Percentiles rank a stretch among this genome's conserved stretches.
Conservation (phyloP, 2,797 vertebrate genomes). For the Syncerus caffer region DNA sequence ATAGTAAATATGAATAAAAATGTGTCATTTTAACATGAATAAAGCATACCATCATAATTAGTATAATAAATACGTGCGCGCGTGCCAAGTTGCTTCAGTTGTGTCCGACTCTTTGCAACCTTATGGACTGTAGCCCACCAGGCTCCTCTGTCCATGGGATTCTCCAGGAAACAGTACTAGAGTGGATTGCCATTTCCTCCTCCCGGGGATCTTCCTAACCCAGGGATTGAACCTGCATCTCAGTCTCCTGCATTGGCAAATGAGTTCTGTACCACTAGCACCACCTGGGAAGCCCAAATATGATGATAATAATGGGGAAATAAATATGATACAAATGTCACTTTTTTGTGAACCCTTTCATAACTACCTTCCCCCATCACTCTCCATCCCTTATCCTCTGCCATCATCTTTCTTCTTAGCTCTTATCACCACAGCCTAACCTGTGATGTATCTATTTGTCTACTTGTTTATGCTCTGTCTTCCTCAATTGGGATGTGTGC, state of each 20-base stretch:
- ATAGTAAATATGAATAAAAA: not conserved
- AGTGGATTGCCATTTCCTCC: not conserved
- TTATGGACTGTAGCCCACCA: not conserved
- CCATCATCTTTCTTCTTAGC: not conserved
- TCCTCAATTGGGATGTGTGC: not conserved
- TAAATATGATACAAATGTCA: not conserved
- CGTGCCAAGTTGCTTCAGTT: accelerated
- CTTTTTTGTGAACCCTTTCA: not conserved
- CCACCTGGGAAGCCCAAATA: not conserved
- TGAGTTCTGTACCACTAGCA: not conserved
- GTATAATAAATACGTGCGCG: not conserved
- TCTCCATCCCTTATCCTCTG: not conserved
- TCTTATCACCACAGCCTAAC: not conserved
- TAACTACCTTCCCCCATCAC: not conserved
- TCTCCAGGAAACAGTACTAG: not conserved
- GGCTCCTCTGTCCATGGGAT: not conserved
- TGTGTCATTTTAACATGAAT: not conserved
- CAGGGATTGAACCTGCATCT: not conserved
- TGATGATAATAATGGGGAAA: not conserved
- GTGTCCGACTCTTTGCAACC: accelerated
- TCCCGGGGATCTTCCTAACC: not conserved
- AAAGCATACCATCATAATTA: not conserved
- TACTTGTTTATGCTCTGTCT: not conserved
- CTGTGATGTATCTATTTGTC: not conserved
- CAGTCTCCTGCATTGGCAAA: not conserved